A percentile compares a stretch with the other conserved stretches of the same genome.
These are phyloP conservation scores for Drosophila macrothrix DNA, from an alignment of 2,888 invertebrate genomes.

Conservation along the genomic window DNA sequence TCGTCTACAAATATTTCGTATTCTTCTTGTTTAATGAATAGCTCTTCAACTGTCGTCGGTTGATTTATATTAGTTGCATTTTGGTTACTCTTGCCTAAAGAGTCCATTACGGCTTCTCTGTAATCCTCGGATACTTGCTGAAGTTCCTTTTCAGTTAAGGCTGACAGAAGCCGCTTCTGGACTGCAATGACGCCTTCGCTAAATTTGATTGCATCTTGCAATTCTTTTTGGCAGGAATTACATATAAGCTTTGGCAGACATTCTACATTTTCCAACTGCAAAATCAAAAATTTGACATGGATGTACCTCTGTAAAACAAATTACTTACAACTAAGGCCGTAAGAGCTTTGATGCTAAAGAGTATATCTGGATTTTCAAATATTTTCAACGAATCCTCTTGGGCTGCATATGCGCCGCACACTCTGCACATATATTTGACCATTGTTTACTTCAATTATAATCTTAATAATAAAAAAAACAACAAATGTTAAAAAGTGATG, in stretches of 20 bases:
- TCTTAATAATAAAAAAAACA: background rate
- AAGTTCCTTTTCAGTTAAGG: slow-evolving; percentile 37
- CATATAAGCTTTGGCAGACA: slow-evolving; percentile 51
- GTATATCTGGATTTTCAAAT: slow-evolving; percentile 39
- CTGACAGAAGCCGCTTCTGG: slow-evolving; percentile 41
- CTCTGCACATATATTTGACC: slow-evolving; percentile 48
- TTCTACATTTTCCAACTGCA: slow-evolving; percentile 42
- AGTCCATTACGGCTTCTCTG: slow-evolving; percentile 17
- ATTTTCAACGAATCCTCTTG: slow-evolving; percentile 38
- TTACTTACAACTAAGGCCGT: slow-evolving; percentile 42
- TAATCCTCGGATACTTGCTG: slow-evolving; percentile 35
- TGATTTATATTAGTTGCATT: background rate
- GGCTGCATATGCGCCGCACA: slow-evolving; percentile 48
- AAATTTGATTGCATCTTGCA: slow-evolving; percentile 47
- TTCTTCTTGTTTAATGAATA: slow-evolving; percentile 7
- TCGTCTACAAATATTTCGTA: slow-evolving; percentile 5
- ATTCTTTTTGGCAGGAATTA: slow-evolving; percentile 44
- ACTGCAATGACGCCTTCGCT: slow-evolving; percentile 46
- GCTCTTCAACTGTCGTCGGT: background rate
- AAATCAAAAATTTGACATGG: background rate
- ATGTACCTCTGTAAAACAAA: background rate
- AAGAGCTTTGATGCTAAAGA: slow-evolving; percentile 44
- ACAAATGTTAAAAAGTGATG: slow-evolving; percentile 20
- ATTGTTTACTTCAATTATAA: slow-evolving; percentile 17
- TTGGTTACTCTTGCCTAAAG: background rate